Base-by-base conservation (phyloP, 1,140 invertebrate genomes). In the Leptopilina boulardi region DNA sequence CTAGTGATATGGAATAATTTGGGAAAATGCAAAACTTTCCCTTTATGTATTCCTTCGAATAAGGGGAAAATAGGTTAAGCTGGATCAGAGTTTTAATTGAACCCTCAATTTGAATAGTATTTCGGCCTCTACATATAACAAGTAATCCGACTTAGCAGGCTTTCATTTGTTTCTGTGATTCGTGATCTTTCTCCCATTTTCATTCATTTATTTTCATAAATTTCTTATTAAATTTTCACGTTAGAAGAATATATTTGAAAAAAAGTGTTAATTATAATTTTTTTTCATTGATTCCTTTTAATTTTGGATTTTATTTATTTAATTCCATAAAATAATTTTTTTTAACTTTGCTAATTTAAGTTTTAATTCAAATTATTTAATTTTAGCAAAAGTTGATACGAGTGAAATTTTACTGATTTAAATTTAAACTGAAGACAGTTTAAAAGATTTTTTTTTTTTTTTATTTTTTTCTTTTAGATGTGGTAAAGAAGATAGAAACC, bases 21-120 rank as follows among this genome's bases (percentile, higher is more conserved):
- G 0, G 15, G 47, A 51, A 18, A 18, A n/a, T 51, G n/a, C 47
- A 18, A 1, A 26, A 3, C 6, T 77, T 54, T 56, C 75, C 41
- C 51, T 74, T 72, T 70, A 18, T 34, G 38, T 34, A 23, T 71
- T 71, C 77, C 78, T 66, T 59, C n/a, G 73, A 76, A 77, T 75
- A n/a, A n/a, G n/a, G n/a, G 51, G 79, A 38, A 78, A 80, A 82
- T 73, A 18, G 11, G 54, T 59, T 59, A 23, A 59, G 54, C 54
- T 19, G 54, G 54, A 59, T 59, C 54, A 59, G 21, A 23, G 21
- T 59, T 59, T 59, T 59, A 59, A 23, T 59, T 59, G 54, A 59
- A 59, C 21, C 54, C 21, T 59, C 54, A 59, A 59, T 59, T 59
- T 59, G 54, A 59, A 59, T 59, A 59, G 54, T 59, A 59, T 59